These are phyloP conservation scores for Drosophila monieri DNA, from an alignment of 2,888 invertebrate species.

Conservation along the genomic window DNA sequence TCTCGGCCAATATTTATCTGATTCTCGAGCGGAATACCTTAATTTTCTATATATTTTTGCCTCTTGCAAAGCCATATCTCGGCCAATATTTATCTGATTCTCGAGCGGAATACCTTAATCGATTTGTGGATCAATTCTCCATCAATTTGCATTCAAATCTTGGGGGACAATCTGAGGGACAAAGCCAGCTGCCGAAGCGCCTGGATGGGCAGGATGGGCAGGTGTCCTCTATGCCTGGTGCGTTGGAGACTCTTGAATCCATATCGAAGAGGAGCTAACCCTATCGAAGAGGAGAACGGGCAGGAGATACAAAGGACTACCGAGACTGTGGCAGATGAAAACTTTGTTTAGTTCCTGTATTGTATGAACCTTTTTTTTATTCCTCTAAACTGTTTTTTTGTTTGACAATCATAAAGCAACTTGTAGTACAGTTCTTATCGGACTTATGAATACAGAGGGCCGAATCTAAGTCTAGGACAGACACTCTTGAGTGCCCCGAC, in stretches of 20 bases:
- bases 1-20: no score
- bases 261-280: constrained; percentile 64
- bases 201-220: constrained; percentile 69
- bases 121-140: no score
- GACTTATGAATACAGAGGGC: not conserved
- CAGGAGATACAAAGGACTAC: constrained; percentile 50
- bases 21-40: no score
- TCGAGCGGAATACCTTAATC: no score
- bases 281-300: constrained; percentile 12
- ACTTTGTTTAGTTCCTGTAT: constrained; percentile 49
- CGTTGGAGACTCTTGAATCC: constrained; percentile 55
- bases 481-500: constrained; percentile 19
- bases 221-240: constrained; percentile 36
- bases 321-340: constrained; percentile 75
- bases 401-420: constrained; percentile 38
- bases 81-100: no score
- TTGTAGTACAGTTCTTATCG: constrained; percentile 20
- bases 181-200: constrained; percentile 73
- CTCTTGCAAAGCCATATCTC: no score
- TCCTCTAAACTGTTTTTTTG: constrained; percentile 8
- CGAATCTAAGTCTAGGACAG: constrained; percentile 23
- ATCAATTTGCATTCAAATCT: no score
- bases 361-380: constrained; percentile 8
- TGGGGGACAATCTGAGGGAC: no score
- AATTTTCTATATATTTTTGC: no score